Evolutionary conservation across 2,113 vertebrate genomes (phyloP).

Genomic region (Petroica traversi): DNA sequence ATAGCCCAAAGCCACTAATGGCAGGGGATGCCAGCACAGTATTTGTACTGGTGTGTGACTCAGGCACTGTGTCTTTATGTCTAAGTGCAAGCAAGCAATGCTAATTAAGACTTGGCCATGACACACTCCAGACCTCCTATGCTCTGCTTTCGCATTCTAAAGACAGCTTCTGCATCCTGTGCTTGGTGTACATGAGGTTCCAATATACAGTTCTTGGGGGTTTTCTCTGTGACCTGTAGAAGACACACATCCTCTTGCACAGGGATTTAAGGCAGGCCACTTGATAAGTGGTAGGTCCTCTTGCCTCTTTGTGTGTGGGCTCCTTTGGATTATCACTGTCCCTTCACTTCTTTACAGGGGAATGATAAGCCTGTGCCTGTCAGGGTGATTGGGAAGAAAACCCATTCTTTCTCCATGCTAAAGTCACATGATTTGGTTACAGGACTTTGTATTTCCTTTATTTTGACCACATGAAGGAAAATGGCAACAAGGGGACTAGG

Average conservation of each 20-base stretch:
- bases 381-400: neutral
- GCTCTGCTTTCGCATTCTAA: slow-evolving; percentile 65
- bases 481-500: neutral
- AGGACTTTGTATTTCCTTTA: neutral
- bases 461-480: neutral
- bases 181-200: slow-evolving; percentile 54
- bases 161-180: slow-evolving; percentile 60
- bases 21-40: neutral
- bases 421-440: neutral
- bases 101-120: slow-evolving; percentile 44
- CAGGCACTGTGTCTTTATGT: slow-evolving; percentile 64
- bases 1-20: slow-evolving; percentile 22
- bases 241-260: neutral
- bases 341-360: neutral
- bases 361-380: neutral
- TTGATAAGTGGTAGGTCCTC: neutral
- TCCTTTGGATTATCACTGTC: slow-evolving; percentile 30
- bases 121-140: slow-evolving; percentile 44
- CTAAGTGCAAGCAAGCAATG: slow-evolving; percentile 38
- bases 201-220: neutral
- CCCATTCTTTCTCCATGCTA: neutral
- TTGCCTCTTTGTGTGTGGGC: neutral
- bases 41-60: slow-evolving; percentile 70
- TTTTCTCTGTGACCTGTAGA: neutral
- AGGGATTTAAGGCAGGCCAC: neutral